Evolutionary conservation across 1,140 invertebrate genomes (phyloP), one percentile per base, ranked within the genome.

Genomic region (Cotesia vestalis): DNA sequence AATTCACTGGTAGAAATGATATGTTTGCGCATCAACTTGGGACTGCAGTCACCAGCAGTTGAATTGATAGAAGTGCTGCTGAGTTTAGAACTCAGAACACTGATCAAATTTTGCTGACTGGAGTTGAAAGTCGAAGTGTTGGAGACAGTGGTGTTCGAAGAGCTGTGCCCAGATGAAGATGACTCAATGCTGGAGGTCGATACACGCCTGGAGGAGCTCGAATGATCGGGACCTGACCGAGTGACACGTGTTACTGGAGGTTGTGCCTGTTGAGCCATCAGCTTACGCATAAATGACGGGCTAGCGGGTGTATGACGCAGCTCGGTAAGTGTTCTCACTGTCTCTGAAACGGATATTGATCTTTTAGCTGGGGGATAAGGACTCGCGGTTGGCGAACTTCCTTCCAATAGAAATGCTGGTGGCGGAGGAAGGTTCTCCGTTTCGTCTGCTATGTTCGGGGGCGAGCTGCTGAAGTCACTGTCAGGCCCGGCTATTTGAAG

Each of bases 291-390:
- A 3, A 93, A 88, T 67, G 91, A 92, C 1, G 95, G 95, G 79
- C 94, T 95, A 1, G 94, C 93, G 0, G 95, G 94, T 76, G 93
- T 94, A 82, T 96, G 94, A 78, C 94, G 93, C 71, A 95, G 83
- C 80, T 95, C 94, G 0, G 94, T 95, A 69, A 96, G 83, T 20
- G 93, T 94, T 80, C 94, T 93, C 9, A 96, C 94, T 1, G 94
- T 94, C 83, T 96, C 94, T 2, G 94, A 94, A n/a, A 96, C 94
- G 5, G 85, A 87, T 36, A 87, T 80, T 17, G 85, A 86, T 77
- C 85, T 87, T 64, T 85, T 6, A 11, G 40, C 6, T 11, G 40
- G 81, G 64, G 83, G 79, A 69, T 80, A 83, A 8, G 84, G 85
- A 73, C 84, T 86, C 46, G 80, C 79, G 63, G 81, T 83, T 0